Evolutionary conservation across 2,888 invertebrate genomes (phyloP).

Genomic region (Eutolmus rufibarbis): DNA sequence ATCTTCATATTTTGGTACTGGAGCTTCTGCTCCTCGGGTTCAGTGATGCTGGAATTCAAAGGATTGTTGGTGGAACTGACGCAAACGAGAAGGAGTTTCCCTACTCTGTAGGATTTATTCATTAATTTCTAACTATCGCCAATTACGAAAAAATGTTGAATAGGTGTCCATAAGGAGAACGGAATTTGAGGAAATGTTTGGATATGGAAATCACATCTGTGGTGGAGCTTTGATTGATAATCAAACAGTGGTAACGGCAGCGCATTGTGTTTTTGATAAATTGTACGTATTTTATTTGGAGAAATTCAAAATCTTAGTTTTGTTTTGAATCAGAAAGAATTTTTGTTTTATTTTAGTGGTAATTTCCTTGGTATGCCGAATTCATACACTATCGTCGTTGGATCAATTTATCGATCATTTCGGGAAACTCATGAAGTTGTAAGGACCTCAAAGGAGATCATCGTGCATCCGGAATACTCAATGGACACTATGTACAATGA

Average conservation of each 20-base stretch:
- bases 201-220: slow-evolving; percentile 26
- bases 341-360: background rate
- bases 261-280: slow-evolving; percentile 21
- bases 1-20: background rate
- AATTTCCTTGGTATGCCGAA: slow-evolving; percentile 6
- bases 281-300: background rate
- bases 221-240: slow-evolving; percentile 22
- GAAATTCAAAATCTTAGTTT: background rate
- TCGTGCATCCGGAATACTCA: background rate
- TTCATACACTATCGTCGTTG: slow-evolving; percentile 8
- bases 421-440: slow-evolving; percentile 4
- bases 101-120: background rate
- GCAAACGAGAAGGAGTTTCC: slow-evolving; percentile 16
- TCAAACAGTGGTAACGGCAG: slow-evolving; percentile 16
- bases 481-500: slow-evolving; percentile 23
- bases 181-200: slow-evolving; percentile 21
- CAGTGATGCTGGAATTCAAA: background rate
- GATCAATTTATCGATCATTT: slow-evolving; percentile 22
- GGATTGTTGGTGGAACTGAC: slow-evolving; percentile 18
- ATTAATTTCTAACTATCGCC: background rate
- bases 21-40: background rate
- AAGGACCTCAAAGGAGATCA: background rate
- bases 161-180: slow-evolving; percentile 23
- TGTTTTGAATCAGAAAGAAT: background rate
- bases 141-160: background rate